phyloP scores from a whole-genome alignment of 2,888 invertebrate species.

The Erebia palarica region DNA sequence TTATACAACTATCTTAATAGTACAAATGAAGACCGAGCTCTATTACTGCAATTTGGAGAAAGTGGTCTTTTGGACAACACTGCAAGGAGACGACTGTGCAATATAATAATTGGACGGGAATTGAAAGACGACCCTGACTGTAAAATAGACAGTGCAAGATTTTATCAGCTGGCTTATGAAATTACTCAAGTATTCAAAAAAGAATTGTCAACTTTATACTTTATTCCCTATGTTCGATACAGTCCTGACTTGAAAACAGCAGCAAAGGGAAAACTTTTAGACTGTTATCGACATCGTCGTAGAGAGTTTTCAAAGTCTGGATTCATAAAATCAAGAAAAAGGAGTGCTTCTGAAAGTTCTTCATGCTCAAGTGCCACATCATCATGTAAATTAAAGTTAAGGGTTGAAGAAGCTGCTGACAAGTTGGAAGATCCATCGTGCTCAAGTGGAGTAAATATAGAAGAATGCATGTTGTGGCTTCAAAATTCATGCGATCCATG shows the following conservation, averaged over 20 bases:
- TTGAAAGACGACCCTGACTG: conserved; percentile 6
- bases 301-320: too few relatives aligned
- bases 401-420: neutral
- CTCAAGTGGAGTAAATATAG: neutral
- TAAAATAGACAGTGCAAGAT: conserved; percentile 6
- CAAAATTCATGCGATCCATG: conserved; percentile 5
- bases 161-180: conserved; percentile 7
- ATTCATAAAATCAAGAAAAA: too few relatives aligned
- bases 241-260: too few relatives aligned
- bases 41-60: conserved; percentile 6
- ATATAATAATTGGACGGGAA: conserved; percentile 6
- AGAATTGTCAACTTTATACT: too few relatives aligned
- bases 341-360: too few relatives aligned
- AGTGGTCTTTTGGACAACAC: conserved; percentile 7
- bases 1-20: neutral
- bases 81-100: conserved; percentile 4
- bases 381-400: conserved; percentile 4
- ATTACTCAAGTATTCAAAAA: conserved; percentile 2
- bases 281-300: neutral
- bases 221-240: too few relatives aligned
- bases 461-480: conserved; percentile 7
- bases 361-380: neutral
- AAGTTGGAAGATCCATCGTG: too few relatives aligned
- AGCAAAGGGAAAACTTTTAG: neutral
- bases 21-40: conserved; percentile 4